Evolutionary conservation across 2,797 vertebrate genomes (phyloP), one percentile per base, ranked within the genome.

Genomic region (Heteromormyrus szaboi): DNA sequence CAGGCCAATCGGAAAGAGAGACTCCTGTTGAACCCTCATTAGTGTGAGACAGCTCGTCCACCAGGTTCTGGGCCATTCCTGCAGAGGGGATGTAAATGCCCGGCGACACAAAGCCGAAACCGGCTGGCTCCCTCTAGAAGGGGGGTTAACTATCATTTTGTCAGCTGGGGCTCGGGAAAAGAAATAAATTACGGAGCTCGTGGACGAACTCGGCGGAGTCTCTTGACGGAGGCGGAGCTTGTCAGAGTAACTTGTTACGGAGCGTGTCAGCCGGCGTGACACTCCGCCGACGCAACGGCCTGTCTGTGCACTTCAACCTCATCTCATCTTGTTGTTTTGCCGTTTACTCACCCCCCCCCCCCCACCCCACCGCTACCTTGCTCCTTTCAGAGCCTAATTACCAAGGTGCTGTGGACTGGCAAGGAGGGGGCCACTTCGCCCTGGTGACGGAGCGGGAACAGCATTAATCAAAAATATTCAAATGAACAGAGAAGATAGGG

Each of bases 201-300:
- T 91, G 92, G 92, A 96, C 95, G 95, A 96, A 93, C 92, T 93
- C 91, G 89, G 93, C 87, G 93, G 94, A 96, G 96, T 96, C 93
- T 94, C 94, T 96, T 95, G 92, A 91, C 85, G 88, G 93, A 96
- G 94, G 93, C 93, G 92, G 92, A 88, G 89, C 94, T 93, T 96
- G 95, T 96, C 96, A 95, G 93, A 96, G 94, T 95, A 94, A 96
- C 96, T 95, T 95, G 96, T 96, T 95, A 96, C 93, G 95, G 96
- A 91, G 94, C 93, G 92, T 95, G 94, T 96, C 94, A 95, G 94
- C 89, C 92, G 81, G 90, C 91, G 92, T 95, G 94, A 96, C 95
- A 96, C 94, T 95, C 89, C 22, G 92, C 92, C 93, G 91, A 95
- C 94, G 95, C 94, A 92, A 92, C 93, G 89, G 92, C 90, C 94